phyloP scores from a whole-genome alignment of 2,888 invertebrate genomes.

The Gibbula magus region DNA sequence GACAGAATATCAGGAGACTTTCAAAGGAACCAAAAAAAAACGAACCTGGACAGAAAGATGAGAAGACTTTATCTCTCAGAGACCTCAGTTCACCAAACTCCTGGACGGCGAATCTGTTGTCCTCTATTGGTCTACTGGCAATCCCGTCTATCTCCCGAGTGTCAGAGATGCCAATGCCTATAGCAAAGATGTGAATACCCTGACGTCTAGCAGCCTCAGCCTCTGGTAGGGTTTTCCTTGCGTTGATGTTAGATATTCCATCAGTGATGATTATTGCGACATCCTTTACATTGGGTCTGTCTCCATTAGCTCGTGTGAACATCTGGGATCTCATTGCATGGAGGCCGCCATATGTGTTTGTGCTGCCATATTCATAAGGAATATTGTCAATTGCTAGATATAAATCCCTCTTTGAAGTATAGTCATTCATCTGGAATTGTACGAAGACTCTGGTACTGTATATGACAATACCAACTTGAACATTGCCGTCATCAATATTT shows the following conservation, averaged over 20 bases:
- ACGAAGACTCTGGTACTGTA: constrained; percentile 50
- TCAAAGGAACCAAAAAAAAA: neutral
- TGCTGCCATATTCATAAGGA: constrained; percentile 51
- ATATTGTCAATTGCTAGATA: constrained; percentile 46
- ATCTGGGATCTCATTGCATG: constrained; percentile 46
- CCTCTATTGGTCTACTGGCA: constrained; percentile 46
- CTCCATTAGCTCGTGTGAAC: constrained; percentile 55
- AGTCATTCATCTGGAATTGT: constrained; percentile 53
- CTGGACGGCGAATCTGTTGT: constrained; percentile 46
- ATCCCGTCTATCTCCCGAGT: constrained; percentile 52
- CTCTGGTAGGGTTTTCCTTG: constrained; percentile 55
- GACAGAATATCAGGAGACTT: too few species aligned
- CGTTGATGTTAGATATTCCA: constrained; percentile 63
- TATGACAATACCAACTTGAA: constrained; percentile 46
- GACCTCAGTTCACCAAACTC: constrained; percentile 46
- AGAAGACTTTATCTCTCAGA: constrained; percentile 48
- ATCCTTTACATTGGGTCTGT: constrained; percentile 52
- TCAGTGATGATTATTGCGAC: constrained; percentile 64
- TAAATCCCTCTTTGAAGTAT: constrained; percentile 36
- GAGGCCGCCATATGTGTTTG: constrained; percentile 61
- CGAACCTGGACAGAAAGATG: constrained; percentile 38
- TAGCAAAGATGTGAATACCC: constrained; percentile 51
- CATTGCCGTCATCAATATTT: constrained; percentile 44
- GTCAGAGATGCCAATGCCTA: constrained; percentile 55
- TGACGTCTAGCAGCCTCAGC: constrained; percentile 46